These are phyloP conservation scores for Phainopepla nitens DNA, from an alignment of 2,113 vertebrate genomes.

Conservation along the genomic window DNA sequence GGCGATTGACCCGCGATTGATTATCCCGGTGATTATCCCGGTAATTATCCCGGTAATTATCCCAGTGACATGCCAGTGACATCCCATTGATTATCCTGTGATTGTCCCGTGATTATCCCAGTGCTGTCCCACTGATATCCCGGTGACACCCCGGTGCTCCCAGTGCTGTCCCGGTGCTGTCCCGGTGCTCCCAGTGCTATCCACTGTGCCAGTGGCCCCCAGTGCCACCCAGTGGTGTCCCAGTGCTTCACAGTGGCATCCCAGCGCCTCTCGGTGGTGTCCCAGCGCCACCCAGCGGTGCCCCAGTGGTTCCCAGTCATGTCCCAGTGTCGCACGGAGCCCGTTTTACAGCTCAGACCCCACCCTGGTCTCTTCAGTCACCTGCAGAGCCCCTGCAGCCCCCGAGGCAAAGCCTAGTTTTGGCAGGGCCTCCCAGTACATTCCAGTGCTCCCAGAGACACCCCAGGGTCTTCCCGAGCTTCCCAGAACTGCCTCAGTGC, in stretches of 20 bases:
- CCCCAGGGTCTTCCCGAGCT: not conserved
- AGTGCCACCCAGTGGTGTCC: accelerated
- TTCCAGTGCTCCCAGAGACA: not conserved
- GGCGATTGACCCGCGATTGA: too few relatives aligned
- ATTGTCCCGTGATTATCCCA: not conserved
- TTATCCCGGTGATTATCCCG: not conserved
- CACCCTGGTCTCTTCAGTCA: too few relatives aligned
- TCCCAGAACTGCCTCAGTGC: not conserved
- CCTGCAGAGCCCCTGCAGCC: not conserved
- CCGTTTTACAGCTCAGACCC: not conserved
- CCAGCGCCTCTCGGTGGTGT: not conserved
- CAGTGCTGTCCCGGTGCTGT: not conserved
- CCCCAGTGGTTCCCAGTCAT: not conserved
- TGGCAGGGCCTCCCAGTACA: not conserved
- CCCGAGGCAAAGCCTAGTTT: not conserved
- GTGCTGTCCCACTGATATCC: too few relatives aligned
- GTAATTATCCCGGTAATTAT: too few relatives aligned
- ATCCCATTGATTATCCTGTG: not conserved
- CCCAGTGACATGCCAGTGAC: not conserved
- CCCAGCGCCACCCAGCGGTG: not conserved
- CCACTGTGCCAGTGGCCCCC: too few relatives aligned
- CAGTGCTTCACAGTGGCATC: not conserved
- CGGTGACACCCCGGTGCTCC: not conserved
- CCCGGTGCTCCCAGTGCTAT: not conserved
- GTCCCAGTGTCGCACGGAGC: not conserved